Conservation (phyloP, 2,888 invertebrate species). For the Carcina quercana region DNA sequence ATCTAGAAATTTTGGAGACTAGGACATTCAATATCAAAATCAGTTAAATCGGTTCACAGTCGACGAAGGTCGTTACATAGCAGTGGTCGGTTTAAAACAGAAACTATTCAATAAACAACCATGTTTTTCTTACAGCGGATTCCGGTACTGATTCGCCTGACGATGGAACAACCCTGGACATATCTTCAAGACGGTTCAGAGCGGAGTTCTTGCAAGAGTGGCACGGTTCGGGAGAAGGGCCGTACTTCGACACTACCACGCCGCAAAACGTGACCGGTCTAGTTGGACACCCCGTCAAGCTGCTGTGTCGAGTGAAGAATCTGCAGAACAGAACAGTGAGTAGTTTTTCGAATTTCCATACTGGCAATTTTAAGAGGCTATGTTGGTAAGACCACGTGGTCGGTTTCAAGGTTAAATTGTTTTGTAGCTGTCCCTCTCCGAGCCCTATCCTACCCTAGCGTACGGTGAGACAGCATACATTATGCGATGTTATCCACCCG, state of each 20-base stretch:
- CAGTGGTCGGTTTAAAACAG: too few relatives aligned
- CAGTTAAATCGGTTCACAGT: too few relatives aligned
- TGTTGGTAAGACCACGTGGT: too few relatives aligned
- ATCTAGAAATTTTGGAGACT: too few relatives aligned
- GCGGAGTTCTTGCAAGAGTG: constrained; percentile 63
- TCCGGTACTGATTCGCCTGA: constrained; percentile 74
- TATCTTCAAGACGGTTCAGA: constrained; percentile 56
- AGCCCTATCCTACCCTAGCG: too few relatives aligned
- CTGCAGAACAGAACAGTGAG: constrained; percentile 91
- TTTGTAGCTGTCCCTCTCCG: too few relatives aligned
- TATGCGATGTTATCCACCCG: too few relatives aligned
- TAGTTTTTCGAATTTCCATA: constrained; percentile 21
- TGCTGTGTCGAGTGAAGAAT: constrained; percentile 90
- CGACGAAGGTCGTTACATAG: too few relatives aligned
- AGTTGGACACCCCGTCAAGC: constrained; percentile 87
- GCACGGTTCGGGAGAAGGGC: constrained; percentile 70
- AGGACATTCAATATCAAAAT: too few relatives aligned
- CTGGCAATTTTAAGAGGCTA: too few relatives aligned
- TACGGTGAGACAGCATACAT: background rate
- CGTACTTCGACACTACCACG: constrained; percentile 86
- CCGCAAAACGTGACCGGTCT: constrained; percentile 89
- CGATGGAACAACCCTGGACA: constrained; percentile 65
- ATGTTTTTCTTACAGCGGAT: constrained; percentile 47
- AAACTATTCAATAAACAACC: too few relatives aligned
- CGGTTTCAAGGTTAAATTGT: too few relatives aligned